Conservation (phyloP, 2,797 vertebrate species). For the Sebastes glaucus region DNA sequence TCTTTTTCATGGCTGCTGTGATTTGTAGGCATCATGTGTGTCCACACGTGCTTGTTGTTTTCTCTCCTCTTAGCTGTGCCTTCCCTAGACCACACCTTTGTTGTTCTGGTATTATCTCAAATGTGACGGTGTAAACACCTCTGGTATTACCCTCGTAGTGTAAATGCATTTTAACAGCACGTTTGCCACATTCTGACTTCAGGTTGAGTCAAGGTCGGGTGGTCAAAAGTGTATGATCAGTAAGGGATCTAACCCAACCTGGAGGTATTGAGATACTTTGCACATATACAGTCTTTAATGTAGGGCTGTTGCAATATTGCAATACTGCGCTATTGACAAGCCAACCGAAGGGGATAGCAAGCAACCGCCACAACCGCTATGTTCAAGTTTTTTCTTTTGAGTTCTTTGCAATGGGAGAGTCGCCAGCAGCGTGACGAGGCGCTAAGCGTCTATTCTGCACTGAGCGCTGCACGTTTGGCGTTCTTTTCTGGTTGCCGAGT, state of each 20-base stretch:
- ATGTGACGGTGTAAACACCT: background rate
- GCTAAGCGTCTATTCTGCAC: no score
- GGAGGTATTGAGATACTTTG: background rate
- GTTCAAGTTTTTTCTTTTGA: no score
- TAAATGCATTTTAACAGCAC: background rate
- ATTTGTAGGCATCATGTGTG: constrained; percentile 3
- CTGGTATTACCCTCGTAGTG: background rate
- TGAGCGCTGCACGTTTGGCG: no score
- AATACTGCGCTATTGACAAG: no score
- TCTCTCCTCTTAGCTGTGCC: background rate
- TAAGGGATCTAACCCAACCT: background rate
- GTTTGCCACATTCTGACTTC: background rate
- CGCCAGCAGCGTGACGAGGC: no score
- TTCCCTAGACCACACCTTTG: background rate
- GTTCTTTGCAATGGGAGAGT: no score
- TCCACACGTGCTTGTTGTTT: background rate
- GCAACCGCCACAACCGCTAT: no score
- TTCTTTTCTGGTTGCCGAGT: background rate
- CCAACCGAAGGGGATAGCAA: no score
- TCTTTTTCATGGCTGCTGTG: background rate
- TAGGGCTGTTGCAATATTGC: no score
- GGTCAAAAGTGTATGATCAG: background rate
- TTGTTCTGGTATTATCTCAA: background rate
- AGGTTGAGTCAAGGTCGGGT: background rate
- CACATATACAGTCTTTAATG: background rate